These are phyloP conservation scores for Rafetus swinhoei DNA, from an alignment of 2,113 vertebrate genomes.

Conservation along the genomic window DNA sequence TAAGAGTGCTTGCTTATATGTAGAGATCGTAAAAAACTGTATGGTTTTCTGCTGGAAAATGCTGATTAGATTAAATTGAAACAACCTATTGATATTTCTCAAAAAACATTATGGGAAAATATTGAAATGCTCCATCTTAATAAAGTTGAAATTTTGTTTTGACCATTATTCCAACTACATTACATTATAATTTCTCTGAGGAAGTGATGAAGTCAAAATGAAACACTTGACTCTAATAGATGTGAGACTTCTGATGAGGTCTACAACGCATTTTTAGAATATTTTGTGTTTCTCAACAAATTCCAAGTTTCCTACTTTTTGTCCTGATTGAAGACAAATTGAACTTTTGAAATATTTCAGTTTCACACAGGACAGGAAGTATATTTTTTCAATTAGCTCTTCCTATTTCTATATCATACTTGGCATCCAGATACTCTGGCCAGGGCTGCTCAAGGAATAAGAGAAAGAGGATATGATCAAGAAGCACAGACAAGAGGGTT, in stretches of 20 bases:
- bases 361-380: background rate
- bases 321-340: background rate
- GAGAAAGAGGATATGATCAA: background rate
- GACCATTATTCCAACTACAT: background rate
- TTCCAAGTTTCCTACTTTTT: background rate
- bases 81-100: background rate
- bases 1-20: background rate
- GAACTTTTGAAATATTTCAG: background rate
- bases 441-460: background rate
- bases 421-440: background rate
- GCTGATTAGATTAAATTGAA: background rate
- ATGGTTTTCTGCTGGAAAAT: background rate
- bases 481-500: background rate
- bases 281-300: background rate
- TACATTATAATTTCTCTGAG: background rate
- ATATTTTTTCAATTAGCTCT: background rate
- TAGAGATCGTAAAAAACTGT: background rate
- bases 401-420: background rate
- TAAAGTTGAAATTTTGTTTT: background rate
- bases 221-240: background rate
- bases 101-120: background rate
- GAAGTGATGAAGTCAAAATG: background rate
- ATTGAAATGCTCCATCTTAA: background rate
- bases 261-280: background rate
- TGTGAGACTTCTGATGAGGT: background rate